Conservation (phyloP, 2,113 vertebrate genomes). For the Panurus biarmicus region DNA sequence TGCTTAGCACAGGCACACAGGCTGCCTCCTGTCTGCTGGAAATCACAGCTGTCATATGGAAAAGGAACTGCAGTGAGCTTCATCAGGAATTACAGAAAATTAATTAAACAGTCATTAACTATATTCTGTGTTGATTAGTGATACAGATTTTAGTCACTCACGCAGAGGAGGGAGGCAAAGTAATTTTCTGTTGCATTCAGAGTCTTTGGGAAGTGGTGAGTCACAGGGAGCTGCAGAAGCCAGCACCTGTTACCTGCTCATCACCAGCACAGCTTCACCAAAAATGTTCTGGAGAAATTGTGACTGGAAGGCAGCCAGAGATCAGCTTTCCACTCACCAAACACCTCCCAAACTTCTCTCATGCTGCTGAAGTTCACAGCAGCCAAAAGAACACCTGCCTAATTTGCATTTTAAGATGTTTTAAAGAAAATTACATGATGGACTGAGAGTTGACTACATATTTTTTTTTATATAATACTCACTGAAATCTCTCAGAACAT, state of each 20-base stretch:
- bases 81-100: conserved; percentile 15
- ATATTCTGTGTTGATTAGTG: not conserved
- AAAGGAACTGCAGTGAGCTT: not conserved
- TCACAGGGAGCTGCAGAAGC: not conserved
- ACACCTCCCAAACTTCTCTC: not conserved
- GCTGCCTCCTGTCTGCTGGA: not conserved
- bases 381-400: not conserved
- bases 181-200: not conserved
- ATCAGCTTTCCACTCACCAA: not conserved
- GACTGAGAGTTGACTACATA: not conserved
- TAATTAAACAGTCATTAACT: conserved; percentile 36
- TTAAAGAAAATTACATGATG: not conserved
- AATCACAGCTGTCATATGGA: not conserved
- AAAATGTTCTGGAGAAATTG: not conserved
- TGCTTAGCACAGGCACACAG: not conserved
- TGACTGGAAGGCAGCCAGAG: not conserved
- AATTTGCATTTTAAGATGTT: not conserved
- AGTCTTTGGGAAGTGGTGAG: not conserved
- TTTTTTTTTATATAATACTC: not conserved
- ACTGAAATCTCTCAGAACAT: not conserved
- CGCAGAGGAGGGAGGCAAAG: not conserved
- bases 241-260: not conserved
- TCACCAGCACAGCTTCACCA: not conserved
- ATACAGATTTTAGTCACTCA: not conserved
- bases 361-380: not conserved